Evolutionary conservation across 2,888 invertebrate genomes (phyloP), one percentile per base, ranked within the genome.

Genomic region (Acrocyrtus sp.): DNA sequence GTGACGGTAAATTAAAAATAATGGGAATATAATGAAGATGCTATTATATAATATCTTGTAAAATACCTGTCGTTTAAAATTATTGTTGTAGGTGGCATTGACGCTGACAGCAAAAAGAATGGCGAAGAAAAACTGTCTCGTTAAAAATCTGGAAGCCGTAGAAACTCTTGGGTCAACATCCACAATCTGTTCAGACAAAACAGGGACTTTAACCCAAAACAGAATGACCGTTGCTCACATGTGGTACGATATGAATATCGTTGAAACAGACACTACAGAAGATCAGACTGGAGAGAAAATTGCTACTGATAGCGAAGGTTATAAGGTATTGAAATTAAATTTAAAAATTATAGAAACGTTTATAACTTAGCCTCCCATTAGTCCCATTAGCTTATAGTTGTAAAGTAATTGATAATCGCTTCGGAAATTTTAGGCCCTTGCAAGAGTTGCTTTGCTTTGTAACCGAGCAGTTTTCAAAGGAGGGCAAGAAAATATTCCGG

Each of bases 141-240:
- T 88, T 39, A 88, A 88, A 84, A 88, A 88, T 82, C 82, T 88
- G 82, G 98, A 98, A 77, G 98, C 98, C 76, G 99, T 99, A 65
- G 99, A 99, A 88, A 99, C 99, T 78, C 89, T 99, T 62, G 99
- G 99, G 85, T 99, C 99, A 87, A 99, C 99, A 43, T 98, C 98
- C n/a, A 98, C 99, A 82, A 99, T 99, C 87, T 99, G 99, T 89
- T 99, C 98, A 56, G 99, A 99, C 87, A 99, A 99, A 88, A 98
- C 98, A 83, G 98, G 98, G 81, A 98, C 98, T 53, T 88, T 98
- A 80, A 98, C 98, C 84, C 76, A 76, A 51, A 78, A 76, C 43
- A 83, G 87, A 75, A 88, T 92, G 92, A 90, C 90, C 0, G 91
- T 92, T 0, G 89, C 90, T 26, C 91, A 92, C 84, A 86, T 91